Evolutionary conservation across 2,888 invertebrate species (phyloP).

Genomic region (Loripinus fragilis): DNA sequence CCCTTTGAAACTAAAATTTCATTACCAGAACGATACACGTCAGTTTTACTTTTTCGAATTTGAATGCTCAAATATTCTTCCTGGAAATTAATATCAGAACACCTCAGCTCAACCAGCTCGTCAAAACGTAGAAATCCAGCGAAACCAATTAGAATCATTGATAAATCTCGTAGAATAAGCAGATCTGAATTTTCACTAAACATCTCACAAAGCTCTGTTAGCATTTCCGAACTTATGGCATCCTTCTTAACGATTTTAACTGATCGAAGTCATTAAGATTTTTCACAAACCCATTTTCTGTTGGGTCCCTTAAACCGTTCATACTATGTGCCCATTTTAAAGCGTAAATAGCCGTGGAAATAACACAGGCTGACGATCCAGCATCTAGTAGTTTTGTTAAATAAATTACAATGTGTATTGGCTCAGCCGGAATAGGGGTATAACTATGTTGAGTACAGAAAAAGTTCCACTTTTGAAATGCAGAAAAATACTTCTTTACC

Average conservation of each 20-base stretch:
- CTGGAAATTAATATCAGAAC: constrained; percentile 28
- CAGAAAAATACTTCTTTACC: constrained; percentile 35
- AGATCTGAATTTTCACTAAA: constrained; percentile 22
- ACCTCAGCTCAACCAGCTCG: constrained; percentile 24
- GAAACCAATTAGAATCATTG: constrained; percentile 41
- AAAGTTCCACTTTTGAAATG: constrained; percentile 44
- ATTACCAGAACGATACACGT: constrained; percentile 43
- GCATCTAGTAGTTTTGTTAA: constrained; percentile 40
- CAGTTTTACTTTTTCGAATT: constrained; percentile 53
- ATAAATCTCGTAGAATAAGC: constrained; percentile 42
- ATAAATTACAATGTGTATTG: constrained; percentile 38
- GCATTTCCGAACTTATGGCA: constrained; percentile 30
- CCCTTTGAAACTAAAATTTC: constrained; percentile 52
- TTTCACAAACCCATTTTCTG: constrained; percentile 42
- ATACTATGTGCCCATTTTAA: constrained; percentile 51
- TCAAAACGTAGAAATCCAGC: constrained; percentile 36
- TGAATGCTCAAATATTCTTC: constrained; percentile 36
- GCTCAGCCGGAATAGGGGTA: constrained; percentile 31
- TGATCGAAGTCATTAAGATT: constrained; percentile 37
- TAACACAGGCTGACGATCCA: constrained; percentile 24
- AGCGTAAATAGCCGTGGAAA: constrained; percentile 27
- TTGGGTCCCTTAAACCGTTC: constrained; percentile 33
- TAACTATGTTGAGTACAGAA: constrained; percentile 25
- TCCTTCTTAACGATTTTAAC: constrained; percentile 41
- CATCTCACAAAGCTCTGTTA: constrained; percentile 19